A percentile compares a stretch with the other conserved stretches of the same genome.
Evolutionary conservation across 2,888 invertebrate genomes (phyloP).

Genomic region (Linnaemya vulpina): DNA sequence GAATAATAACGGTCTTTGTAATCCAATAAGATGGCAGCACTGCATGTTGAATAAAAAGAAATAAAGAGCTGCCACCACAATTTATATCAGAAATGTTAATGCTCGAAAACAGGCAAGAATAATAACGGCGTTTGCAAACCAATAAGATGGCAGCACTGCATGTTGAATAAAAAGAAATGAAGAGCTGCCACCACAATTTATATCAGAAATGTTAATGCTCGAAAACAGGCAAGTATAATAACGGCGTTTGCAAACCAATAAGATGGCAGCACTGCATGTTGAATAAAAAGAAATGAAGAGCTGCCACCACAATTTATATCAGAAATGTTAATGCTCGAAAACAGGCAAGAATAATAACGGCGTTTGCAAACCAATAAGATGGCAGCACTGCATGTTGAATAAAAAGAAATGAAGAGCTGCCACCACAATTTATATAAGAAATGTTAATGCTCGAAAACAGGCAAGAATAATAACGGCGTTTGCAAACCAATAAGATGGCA

Average conservation of each 20-base stretch:
- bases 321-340: no score
- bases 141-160: not conserved
- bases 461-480: no score
- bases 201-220: no score
- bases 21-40: not conserved
- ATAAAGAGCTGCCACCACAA: not conserved
- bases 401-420: not conserved
- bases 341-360: no score
- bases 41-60: not conserved
- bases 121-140: no score
- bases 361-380: not conserved
- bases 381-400: slow-evolving; percentile 4
- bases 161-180: not conserved
- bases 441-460: no score
- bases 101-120: no score
- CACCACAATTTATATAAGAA: not conserved
- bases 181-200: not conserved
- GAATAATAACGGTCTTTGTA: not conserved
- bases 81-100: no score
- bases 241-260: no score
- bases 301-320: not conserved
- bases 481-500: not conserved
- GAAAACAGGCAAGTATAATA: no score
- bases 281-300: not conserved
- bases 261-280: not conserved